phyloP scores from a whole-genome alignment of 2,797 vertebrate species.

The Sebastes diploproa region DNA sequence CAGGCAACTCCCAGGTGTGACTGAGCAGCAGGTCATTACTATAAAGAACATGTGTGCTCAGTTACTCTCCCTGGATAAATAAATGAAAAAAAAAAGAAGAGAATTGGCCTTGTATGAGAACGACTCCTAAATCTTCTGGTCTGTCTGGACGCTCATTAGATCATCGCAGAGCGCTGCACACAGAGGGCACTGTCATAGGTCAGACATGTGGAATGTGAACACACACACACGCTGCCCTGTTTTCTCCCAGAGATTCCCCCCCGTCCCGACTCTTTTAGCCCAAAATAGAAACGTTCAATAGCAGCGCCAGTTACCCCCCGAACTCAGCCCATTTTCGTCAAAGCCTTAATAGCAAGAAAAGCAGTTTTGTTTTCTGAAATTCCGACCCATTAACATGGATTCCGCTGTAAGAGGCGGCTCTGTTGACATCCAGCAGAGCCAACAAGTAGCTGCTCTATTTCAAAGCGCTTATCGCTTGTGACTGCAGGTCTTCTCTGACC shows the following conservation, averaged over 20 bases:
- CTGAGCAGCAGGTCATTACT: slow-evolving; percentile 30
- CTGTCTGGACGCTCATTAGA: slow-evolving; percentile 88
- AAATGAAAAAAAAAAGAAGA: slow-evolving; percentile 22
- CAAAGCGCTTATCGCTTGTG: background rate
- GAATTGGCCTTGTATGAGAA: slow-evolving; percentile 32
- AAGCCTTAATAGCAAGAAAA: slow-evolving; percentile 86
- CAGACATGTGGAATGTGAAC: slow-evolving; percentile 92
- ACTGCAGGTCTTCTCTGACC: slow-evolving; percentile 35
- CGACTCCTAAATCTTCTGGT: slow-evolving; percentile 47
- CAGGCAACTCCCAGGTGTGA: slow-evolving; percentile 34
- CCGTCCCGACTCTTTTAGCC: slow-evolving; percentile 79
- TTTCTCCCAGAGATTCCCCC: slow-evolving; percentile 87
- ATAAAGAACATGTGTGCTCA: slow-evolving; percentile 18
- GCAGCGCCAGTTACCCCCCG: slow-evolving; percentile 81
- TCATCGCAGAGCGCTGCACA: slow-evolving; percentile 86
- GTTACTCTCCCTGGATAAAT: slow-evolving; percentile 43
- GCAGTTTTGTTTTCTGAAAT: slow-evolving; percentile 87
- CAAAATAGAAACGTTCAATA: slow-evolving; percentile 89
- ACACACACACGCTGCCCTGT: slow-evolving; percentile 87
- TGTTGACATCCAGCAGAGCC: slow-evolving; percentile 46
- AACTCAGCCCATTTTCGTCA: slow-evolving; percentile 81
- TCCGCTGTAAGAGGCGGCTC: slow-evolving; percentile 54
- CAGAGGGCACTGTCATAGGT: slow-evolving; percentile 88
- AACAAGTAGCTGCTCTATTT: slow-evolving; percentile 50
- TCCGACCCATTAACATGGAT: slow-evolving; percentile 77